Evolutionary conservation across 1,140 invertebrate genomes (phyloP).

Genomic region (Cydia pomonella): DNA sequence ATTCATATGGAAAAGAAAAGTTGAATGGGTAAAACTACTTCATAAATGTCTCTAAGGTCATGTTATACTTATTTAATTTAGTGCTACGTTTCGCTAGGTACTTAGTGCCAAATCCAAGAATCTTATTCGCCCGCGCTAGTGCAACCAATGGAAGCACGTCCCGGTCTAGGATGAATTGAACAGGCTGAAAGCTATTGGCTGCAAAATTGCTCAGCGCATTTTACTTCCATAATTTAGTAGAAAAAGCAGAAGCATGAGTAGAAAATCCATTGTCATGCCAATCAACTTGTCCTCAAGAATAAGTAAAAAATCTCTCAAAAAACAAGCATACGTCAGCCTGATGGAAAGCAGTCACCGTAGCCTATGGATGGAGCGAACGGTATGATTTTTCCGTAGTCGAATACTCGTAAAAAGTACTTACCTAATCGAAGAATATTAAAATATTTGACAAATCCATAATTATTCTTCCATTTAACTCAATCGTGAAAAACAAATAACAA

Average conservation of each 20-base stretch:
- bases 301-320: too few species aligned
- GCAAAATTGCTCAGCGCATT: constrained; percentile 13
- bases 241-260: too few species aligned
- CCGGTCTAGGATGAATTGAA: constrained; percentile 18
- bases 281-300: too few species aligned
- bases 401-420: neutral
- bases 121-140: neutral
- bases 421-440: neutral
- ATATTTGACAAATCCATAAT: neutral
- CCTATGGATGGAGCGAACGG: too few species aligned
- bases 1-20: too few species aligned
- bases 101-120: neutral
- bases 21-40: too few species aligned
- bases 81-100: too few species aligned
- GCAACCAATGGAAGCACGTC: neutral
- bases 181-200: constrained; percentile 22
- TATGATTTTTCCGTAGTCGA: neutral
- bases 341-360: too few species aligned
- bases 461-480: constrained; percentile 11
- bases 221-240: neutral
- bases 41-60: too few species aligned
- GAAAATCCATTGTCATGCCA: too few species aligned
- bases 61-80: too few species aligned
- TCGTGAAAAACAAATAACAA: constrained; percentile 22
- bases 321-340: too few species aligned